Base-by-base conservation (phyloP, 2,888 invertebrate species). In the Physocephala rufipes region DNA sequence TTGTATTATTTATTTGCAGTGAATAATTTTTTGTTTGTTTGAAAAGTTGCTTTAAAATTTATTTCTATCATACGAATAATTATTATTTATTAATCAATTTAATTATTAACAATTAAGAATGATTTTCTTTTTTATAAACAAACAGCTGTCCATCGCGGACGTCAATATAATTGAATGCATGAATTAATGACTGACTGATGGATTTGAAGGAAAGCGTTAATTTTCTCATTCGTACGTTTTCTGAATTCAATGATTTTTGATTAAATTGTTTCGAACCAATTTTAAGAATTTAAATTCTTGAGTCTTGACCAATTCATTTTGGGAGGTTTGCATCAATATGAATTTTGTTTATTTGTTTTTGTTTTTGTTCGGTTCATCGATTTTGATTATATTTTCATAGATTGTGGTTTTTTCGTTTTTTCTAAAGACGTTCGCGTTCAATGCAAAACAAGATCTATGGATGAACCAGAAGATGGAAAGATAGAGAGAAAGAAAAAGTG, bases 261-360 rank as follows among this genome's bases (percentile, higher is more conserved):
- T 36, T 9, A 7, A 7, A 36, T 36, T 36, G 36, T n/a, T n/a
- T n/a, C n/a, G n/a, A n/a, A n/a, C n/a, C n/a, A n/a, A n/a, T n/a
- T n/a, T n/a, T n/a, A n/a, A n/a, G n/a, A 36, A 9, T 7, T 9
- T 9, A 36, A 36, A 9, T 9, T 36, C 36, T 36, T 36, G 36
- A 36, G 36, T 36, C 36, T 36, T 36, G 36, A 36, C 36, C 26
- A 62, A 30, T 68, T 51, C n/a, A n/a, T n/a, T 28, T 58, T 15
- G 36, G 28, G 45, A 13, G 55, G 28, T 36, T 59, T 28, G 26
- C 67, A n/a, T n/a, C 59, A 49, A 67, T 59, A 59, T 67, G 58
- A 28, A 67, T 59, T 67, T 45, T 67, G 53, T 49, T 59, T 26
- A 21, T 68, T 26, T 12, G 21, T 61, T 19, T 15, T 61, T 53